phyloP scores from a whole-genome alignment of 2,888 invertebrate genomes.

The Ophion ellenae region DNA sequence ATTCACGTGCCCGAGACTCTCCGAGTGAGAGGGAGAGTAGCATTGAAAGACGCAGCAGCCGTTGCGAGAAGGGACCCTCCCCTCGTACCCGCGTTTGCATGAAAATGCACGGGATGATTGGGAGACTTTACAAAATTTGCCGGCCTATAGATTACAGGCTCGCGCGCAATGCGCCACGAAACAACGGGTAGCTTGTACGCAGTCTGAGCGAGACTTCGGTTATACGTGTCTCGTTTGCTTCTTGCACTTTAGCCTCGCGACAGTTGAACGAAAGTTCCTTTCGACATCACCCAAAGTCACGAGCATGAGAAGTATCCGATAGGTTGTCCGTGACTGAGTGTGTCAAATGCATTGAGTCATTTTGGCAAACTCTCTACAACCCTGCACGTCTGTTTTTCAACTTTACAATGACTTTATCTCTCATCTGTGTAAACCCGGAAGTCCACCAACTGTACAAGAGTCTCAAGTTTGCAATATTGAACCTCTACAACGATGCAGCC shows the following conservation, averaged over 20 bases:
- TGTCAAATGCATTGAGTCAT: background rate
- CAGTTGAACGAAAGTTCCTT: conserved; percentile 3
- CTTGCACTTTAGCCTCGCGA: conserved; percentile 15
- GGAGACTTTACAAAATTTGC: conserved; percentile 83
- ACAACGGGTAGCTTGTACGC: conserved; percentile 72
- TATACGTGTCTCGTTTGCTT: conserved; percentile 39
- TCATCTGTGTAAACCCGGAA: too few relatives aligned
- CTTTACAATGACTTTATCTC: too few relatives aligned
- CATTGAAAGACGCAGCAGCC: conserved; percentile 53
- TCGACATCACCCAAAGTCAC: background rate
- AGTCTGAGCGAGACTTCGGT: conserved; percentile 25
- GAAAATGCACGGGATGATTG: conserved; percentile 82
- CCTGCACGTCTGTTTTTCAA: too few relatives aligned
- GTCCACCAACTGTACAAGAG: too few relatives aligned
- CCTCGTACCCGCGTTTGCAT: conserved; percentile 76
- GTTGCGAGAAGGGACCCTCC: conserved; percentile 53
- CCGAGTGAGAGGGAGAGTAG: conserved; percentile 20
- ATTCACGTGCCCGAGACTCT: conserved; percentile 65
- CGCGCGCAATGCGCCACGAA: conserved; percentile 69
- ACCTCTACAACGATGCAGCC: too few relatives aligned
- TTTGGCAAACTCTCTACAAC: background rate
- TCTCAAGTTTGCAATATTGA: too few relatives aligned
- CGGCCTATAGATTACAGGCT: conserved; percentile 79
- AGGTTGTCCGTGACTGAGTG: background rate
- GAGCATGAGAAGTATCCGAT: background rate